Base-by-base conservation (phyloP, 2,888 invertebrate genomes). In the Zhuqinia jingwanae region DNA sequence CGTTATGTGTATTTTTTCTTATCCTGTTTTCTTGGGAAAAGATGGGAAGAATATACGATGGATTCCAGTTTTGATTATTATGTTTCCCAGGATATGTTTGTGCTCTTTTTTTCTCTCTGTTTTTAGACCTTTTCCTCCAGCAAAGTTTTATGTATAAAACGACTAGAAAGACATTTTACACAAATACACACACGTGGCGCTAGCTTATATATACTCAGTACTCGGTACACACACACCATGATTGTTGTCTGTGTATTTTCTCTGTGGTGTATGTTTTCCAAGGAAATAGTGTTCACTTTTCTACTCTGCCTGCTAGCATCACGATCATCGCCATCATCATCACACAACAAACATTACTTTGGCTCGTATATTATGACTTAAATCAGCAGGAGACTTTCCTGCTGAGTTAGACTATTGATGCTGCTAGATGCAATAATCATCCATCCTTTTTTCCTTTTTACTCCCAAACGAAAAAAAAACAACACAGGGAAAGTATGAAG, bases 321-420 rank as follows among this genome's bases (percentile, higher is more conserved):
- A 13, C 2, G 15, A 50, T 50, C 50, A 53, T 53, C 42, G n/a
- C 53, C 50, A n/a, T 50, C 50, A 30, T 75, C 30, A 75, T 75
- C 53, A 30, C 45, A 50, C 73, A 78, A 36, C 85, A 79, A 78
- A 78, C 85, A 85, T 85, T 85, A 75, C 85, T 73, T 63, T 79
- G 50, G 73, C 79, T 85, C 85, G 79, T 85, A 85, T 85, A 85
- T 85, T 85, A 85, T 79, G 85, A 85, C 79, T 85, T 68, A 73
- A 79, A 73, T 79, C 85, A 79, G 85, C 85, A 53, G 85, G 85
- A 79, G 85, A 75, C 79, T 78, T 63, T 78, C 79, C 85, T 79
- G 85, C 85, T 79, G 85, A 50, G 85, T 63, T 70, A 50, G 45
- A 79, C 78, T 79, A 85, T 79, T 79, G 85, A 85, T 63, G 85